Evolutionary conservation across 2,797 vertebrate genomes (phyloP), one percentile per base, ranked within the genome.

Genomic region (Lithobates sylvaticus): DNA sequence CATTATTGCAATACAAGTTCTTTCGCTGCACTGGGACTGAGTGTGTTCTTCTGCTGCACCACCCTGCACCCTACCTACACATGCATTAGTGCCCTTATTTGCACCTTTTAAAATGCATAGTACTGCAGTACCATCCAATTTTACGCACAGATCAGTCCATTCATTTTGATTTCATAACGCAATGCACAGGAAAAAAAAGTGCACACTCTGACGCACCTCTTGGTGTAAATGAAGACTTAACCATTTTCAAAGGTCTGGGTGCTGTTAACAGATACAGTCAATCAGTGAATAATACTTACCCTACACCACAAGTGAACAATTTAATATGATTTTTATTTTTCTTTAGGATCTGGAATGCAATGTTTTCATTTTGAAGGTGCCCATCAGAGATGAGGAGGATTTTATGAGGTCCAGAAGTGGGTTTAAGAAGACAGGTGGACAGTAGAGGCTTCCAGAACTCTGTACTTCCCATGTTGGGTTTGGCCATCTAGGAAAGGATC

Each of bases 351-450:
- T 92, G 92, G 87, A 97, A 42, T 0, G 95, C 95, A 83, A 95
- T 83, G 61, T 89, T 89, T 0, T 95, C 88, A 39, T 95, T 95
- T 89, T 97, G 97, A 84, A 97, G 89, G 88, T 97, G 97, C 3
- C 97, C 97, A 34, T 97, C 97, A 0, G 96, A 97, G 86, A 98
- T 92, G 86, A 98, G 93, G 87, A 98, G 90, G 78, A 98, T 89
- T 82, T 95, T 97, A 79, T 95, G 93, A 5, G 91, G 27, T 21
- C 94, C 93, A 2, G 77, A 84, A n/a, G 95, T 93, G 0, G 95
- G 96, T 82, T 93, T 94, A 39, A 97, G 91, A 70, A 97, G 92
- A 81, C 91, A 92, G 83, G 97, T 92, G 13, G 92, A 95, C 26
- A 82, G 93, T 68, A 98, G 93, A 0, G 92, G 92, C 72, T 95